These are phyloP conservation scores for Anhinga rufa DNA, from an alignment of 2,113 vertebrate species.

Conservation along the genomic window DNA sequence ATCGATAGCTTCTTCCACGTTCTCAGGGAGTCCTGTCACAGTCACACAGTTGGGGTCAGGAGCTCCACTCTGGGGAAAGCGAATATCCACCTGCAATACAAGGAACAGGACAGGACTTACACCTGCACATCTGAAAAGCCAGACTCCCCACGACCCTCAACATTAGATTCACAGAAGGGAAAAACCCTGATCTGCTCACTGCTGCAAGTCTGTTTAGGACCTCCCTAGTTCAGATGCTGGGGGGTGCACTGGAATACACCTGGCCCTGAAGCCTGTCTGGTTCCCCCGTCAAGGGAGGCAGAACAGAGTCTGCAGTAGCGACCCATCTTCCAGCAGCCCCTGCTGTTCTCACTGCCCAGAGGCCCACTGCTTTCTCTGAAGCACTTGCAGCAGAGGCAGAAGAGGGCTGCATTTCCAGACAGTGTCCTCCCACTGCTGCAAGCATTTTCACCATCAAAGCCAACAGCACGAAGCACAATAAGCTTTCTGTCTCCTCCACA, in stretches of 20 bases:
- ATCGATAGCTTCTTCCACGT: slow-evolving; percentile 97
- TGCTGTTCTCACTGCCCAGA: neutral
- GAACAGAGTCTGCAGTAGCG: neutral
- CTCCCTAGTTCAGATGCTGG: neutral
- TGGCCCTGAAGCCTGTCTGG: neutral
- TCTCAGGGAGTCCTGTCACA: slow-evolving; percentile 92
- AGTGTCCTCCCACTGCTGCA: neutral
- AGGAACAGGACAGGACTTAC: neutral
- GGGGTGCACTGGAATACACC: neutral
- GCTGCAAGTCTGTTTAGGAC: neutral
- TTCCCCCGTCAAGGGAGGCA: neutral
- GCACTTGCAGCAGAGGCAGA: neutral
- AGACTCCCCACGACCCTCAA: fast-evolving
- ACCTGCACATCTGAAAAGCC: neutral
- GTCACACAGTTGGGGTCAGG: slow-evolving; percentile 92
- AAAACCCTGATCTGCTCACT: neutral
- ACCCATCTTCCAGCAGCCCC: neutral
- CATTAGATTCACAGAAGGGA: neutral
- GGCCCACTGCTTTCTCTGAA: neutral
- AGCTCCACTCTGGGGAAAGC: slow-evolving; percentile 93
- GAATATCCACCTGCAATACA: slow-evolving; percentile 88
- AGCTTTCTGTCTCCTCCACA: neutral
- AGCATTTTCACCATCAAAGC: neutral
- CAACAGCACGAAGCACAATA: neutral
- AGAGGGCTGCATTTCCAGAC: neutral